Evolutionary conservation across 1,140 invertebrate genomes (phyloP).

Genomic region (Spodoptera litura): DNA sequence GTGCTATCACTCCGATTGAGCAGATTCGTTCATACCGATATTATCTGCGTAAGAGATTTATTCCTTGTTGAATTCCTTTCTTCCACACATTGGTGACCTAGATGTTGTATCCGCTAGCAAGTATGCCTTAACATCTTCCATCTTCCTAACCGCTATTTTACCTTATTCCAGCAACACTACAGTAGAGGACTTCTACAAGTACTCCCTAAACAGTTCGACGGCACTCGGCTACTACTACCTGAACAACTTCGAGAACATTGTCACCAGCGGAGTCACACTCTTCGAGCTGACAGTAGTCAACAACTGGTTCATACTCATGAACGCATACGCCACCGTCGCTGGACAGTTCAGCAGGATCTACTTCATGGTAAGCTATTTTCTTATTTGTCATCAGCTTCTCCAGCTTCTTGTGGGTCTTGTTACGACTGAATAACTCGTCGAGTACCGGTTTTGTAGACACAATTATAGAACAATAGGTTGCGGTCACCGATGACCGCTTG

Average conservation of each 20-base stretch:
- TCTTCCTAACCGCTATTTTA: background rate
- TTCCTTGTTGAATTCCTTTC: too few relatives aligned
- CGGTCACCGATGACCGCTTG: too few relatives aligned
- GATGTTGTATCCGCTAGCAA: too few relatives aligned
- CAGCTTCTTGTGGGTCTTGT: too few relatives aligned
- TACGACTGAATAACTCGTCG: too few relatives aligned
- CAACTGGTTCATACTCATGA: slow-evolving; percentile 97
- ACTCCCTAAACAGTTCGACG: slow-evolving; percentile 88
- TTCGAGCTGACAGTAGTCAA: slow-evolving; percentile 97
- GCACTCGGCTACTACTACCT: slow-evolving; percentile 94
- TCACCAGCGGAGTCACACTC: slow-evolving; percentile 92
- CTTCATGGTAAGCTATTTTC: slow-evolving; percentile 89
- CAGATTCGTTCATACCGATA: too few relatives aligned
- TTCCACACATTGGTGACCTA: too few relatives aligned
- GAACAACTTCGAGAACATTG: slow-evolving; percentile 93
- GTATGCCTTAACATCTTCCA: too few relatives aligned
- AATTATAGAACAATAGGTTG: too few relatives aligned
- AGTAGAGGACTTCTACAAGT: slow-evolving; percentile 94
- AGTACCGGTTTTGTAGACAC: too few relatives aligned
- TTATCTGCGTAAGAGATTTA: too few relatives aligned
- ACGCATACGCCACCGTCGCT: slow-evolving; percentile 92
- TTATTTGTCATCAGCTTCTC: background rate
- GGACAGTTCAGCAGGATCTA: slow-evolving; percentile 91
- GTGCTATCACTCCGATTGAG: too few relatives aligned
- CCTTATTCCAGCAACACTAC: slow-evolving; percentile 90